These are phyloP conservation scores for Chitala chitala DNA, from an alignment of 2,113 vertebrate genomes.

Conservation along the genomic window DNA sequence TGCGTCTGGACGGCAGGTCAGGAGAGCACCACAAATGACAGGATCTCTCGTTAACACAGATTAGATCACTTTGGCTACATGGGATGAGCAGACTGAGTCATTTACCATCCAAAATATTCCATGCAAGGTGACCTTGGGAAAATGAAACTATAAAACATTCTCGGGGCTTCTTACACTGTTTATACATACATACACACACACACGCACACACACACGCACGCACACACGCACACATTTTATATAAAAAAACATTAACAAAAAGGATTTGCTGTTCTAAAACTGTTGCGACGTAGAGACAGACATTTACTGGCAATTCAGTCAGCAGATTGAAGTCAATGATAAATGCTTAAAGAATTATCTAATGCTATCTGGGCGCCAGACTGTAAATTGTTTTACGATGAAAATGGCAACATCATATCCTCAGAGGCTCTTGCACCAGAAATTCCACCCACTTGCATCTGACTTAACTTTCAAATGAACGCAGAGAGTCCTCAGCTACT, in stretches of 20 bases:
- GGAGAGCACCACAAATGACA: background rate
- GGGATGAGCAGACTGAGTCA: background rate
- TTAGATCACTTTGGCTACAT: background rate
- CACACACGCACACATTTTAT: too few species aligned
- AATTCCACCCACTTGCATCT: background rate
- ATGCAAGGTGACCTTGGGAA: background rate
- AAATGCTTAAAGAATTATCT: background rate
- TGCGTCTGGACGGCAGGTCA: background rate
- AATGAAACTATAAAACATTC: background rate
- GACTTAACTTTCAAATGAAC: background rate
- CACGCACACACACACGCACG: too few species aligned
- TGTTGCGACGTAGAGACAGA: too few species aligned
- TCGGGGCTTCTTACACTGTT: background rate
- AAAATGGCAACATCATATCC: conserved; percentile 4
- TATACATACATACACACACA: too few species aligned
- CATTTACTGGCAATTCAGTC: background rate
- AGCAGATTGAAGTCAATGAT: background rate
- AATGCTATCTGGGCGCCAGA: background rate
- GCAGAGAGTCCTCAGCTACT: background rate
- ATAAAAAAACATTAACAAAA: too few species aligned
- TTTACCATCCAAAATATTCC: background rate
- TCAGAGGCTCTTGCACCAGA: background rate
- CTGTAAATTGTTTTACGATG: background rate
- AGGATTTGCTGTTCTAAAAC: too few species aligned
- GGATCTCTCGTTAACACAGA: background rate